Conservation (phyloP, 2,888 invertebrate species). For the Agrochola macilenta region DNA sequence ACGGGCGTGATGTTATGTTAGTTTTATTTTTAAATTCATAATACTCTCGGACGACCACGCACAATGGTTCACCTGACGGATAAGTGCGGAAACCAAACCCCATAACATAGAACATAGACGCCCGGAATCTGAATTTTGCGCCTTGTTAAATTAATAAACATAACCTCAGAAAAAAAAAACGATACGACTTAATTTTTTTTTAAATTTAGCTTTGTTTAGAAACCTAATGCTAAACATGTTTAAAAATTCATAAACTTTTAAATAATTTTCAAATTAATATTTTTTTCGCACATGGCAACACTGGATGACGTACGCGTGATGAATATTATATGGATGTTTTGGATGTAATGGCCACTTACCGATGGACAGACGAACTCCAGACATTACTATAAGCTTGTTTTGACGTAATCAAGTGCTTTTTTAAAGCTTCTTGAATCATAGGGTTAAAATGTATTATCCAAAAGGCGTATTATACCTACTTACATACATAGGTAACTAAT, state of each 20-base stretch:
- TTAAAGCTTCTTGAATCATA: constrained; percentile 1
- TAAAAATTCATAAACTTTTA: constrained; percentile 10
- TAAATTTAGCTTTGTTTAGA: too few species aligned
- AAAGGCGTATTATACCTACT: too few species aligned
- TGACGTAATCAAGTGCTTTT: constrained; percentile 31
- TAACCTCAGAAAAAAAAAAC: too few species aligned
- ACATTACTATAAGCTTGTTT: constrained; percentile 15
- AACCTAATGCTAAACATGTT: background rate
- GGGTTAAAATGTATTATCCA: background rate
- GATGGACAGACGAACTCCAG: constrained; percentile 53
- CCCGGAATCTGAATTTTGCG: too few species aligned
- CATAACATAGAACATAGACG: too few species aligned
- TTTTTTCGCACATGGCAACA: constrained; percentile 33
- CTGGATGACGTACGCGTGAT: constrained; percentile 2
- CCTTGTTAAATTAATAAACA: too few species aligned
- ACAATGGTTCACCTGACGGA: too few species aligned
- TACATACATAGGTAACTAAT: background rate
- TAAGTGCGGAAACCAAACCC: too few species aligned
- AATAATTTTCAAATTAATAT: constrained; percentile 21
- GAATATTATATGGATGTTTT: constrained; percentile 3
- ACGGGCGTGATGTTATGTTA: too few species aligned
- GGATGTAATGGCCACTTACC: constrained; percentile 34
- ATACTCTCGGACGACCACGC: too few species aligned
- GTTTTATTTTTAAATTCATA: too few species aligned
- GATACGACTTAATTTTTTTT: too few species aligned